Evolutionary conservation across 2,113 vertebrate species (phyloP).

Genomic region (Pampusana beccarii): DNA sequence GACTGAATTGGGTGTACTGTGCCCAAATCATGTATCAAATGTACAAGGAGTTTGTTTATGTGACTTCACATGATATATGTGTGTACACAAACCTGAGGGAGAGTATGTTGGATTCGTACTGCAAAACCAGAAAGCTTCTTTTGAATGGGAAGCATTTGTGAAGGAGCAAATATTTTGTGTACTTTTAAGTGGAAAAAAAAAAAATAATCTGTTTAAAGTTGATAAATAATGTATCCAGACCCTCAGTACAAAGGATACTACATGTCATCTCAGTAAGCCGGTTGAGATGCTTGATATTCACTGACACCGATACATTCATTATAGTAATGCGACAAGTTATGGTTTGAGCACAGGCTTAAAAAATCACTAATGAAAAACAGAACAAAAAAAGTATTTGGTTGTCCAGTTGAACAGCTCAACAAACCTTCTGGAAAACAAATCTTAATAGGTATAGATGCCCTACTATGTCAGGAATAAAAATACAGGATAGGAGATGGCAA

Average conservation of each 20-base stretch:
- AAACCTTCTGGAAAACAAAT: not conserved
- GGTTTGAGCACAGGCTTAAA: not conserved
- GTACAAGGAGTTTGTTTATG: accelerated
- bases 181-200: not conserved
- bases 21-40: not conserved
- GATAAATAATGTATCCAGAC: slow-evolving; percentile 5
- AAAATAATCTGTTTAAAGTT: not conserved
- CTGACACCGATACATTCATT: not conserved
- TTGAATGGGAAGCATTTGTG: not conserved
- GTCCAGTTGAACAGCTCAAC: not conserved
- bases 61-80: not conserved
- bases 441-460: not conserved
- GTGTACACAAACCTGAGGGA: not conserved
- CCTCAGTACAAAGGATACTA: not conserved
- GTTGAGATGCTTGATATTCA: not conserved
- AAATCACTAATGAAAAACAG: not conserved
- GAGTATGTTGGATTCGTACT: not conserved
- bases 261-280: not conserved
- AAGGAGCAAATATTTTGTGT: not conserved
- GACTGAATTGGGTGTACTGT: not conserved
- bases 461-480: not conserved
- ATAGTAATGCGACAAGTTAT: not conserved
- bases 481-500: not conserved
- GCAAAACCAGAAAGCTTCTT: not conserved
- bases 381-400: not conserved